Evolutionary conservation across 2,797 vertebrate genomes (phyloP), one percentile per base, ranked within the genome.

Genomic region (Nannoperca australis): DNA sequence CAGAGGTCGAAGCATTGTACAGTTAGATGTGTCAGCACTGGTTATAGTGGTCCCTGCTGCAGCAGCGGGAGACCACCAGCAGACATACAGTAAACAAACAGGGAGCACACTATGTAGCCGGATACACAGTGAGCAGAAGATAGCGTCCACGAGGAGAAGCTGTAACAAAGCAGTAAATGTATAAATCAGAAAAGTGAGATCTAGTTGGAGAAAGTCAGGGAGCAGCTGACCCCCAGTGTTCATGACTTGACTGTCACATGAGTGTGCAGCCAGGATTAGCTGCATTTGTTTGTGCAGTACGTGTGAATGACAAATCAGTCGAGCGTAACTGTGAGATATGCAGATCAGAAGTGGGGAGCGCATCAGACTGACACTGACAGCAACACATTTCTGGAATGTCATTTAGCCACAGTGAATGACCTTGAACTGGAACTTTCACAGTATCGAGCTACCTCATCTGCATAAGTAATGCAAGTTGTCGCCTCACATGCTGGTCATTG

Each of bases 401-500:
- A 20, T 77, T 81, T 27, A 50, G 70, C 76, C 15, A 18, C 61
- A 51, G 70, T 13, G 0, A n/a, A 32, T 42, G 79, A 91, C 92
- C 92, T 93, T 91, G 91, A 87, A 79, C 72, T 44, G 30, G 70
- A 78, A 81, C 74, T 74, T 81, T 68, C 74, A 24, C 40, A 24
- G 87, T 88, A 85, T 91, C 85, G 62, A 80, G 77, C 84, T 65
- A 58, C 86, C 74, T 90, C 83, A 92, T 93, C 90, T 92, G 85
- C 91, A 92, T 91, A 90, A 88, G 90, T 87, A 90, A 93, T 92
- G 91, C 77, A 83, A 91, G 89, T 91, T 89, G 88, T 90, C 53
- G 61, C 88, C 75, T 86, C 65, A 47, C 71, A 81, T 87, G 89
- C 85, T 24, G 82, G 53, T 50, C 76, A 92, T 91, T 66, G 90